These are phyloP conservation scores for Cryptocheilus praepositus DNA, from an alignment of 2,888 invertebrate genomes.

Conservation along the genomic window DNA sequence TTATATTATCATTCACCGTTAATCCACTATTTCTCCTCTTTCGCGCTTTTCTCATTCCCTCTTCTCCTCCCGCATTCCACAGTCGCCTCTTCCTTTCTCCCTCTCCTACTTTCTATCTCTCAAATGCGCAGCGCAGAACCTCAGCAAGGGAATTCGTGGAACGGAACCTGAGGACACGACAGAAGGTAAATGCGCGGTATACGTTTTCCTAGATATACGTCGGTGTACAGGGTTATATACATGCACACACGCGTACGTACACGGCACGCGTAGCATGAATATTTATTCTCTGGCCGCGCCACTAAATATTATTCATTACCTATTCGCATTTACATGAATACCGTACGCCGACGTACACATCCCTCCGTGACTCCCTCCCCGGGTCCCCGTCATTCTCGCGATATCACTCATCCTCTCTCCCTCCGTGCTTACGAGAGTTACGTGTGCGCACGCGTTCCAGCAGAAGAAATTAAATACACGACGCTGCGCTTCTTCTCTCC, in stretches of 20 bases:
- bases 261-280: conserved; percentile 48
- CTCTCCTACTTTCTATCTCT: conserved; percentile 1
- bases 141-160: conserved; percentile 35
- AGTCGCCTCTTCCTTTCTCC: conserved; percentile 20
- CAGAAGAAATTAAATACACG: conserved; percentile 27
- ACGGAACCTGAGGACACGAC: conserved; percentile 40
- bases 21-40: conserved; percentile 11
- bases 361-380: no score
- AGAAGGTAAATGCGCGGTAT: conserved; percentile 33
- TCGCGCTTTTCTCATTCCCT: no score
- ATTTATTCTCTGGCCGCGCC: conserved; percentile 50
- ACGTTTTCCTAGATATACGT: conserved; percentile 17
- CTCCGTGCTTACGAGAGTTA: background rate
- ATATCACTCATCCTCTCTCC: no score
- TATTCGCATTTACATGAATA: conserved; percentile 41
- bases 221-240: background rate
- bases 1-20: conserved; percentile 45
- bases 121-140: conserved; percentile 5
- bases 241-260: conserved; percentile 7
- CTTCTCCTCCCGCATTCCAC: no score
- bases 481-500: background rate
- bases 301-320: conserved; percentile 60
- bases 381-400: no score
- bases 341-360: conserved; percentile 7
- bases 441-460: background rate